Base-by-base conservation (phyloP, 2,797 vertebrate genomes). In the Gymnocypris eckloni region DNA sequence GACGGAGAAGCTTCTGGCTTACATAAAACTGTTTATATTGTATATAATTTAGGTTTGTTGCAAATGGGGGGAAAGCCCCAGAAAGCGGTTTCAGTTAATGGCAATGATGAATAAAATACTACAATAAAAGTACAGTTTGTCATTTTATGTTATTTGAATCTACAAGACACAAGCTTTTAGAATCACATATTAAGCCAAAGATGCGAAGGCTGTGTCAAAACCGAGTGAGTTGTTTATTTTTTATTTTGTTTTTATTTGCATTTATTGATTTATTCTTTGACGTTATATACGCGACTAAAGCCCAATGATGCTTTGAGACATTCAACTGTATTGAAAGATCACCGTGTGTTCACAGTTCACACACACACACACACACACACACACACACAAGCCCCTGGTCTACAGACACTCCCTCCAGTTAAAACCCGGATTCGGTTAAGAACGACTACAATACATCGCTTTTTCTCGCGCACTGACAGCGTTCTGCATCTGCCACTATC, bases 351-450 rank as follows among this genome's bases (percentile, higher is more conserved):
- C 20, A 11, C 43, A 45, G 28, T 28, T 28, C 43, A 11, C 43
- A 3, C 43, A n/a, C n/a, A 43, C 43, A 0, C 43, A 3, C 43
- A 1, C 41, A 43, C 41, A 43, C 41, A 43, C 41, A 43, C 41
- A 28, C 43, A 43, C 43, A 0, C 43, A 3, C 43, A 1, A 78
- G 78, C 84, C 84, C 56, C 16, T 61, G 28, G 3, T 28, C 4
- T 0, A 33, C 56, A 86, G 71, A 81, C 84, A 86, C 84, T 28
- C 84, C 84, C 70, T 66, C 59, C 8, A 28, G 16, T 66, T 73
- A 39, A 81, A 71, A 33, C 54, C 45, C 33, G 16, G 15, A 37
- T 61, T 85, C 22, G 1, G 43, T 54, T 61, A 66, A 75, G 11
- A 75, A 16, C 67, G 52, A 43, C 79, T 67, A 43, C 78, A 41